Evolutionary conservation across 2,113 vertebrate genomes (phyloP).

Genomic region (Siniperca chuatsi): DNA sequence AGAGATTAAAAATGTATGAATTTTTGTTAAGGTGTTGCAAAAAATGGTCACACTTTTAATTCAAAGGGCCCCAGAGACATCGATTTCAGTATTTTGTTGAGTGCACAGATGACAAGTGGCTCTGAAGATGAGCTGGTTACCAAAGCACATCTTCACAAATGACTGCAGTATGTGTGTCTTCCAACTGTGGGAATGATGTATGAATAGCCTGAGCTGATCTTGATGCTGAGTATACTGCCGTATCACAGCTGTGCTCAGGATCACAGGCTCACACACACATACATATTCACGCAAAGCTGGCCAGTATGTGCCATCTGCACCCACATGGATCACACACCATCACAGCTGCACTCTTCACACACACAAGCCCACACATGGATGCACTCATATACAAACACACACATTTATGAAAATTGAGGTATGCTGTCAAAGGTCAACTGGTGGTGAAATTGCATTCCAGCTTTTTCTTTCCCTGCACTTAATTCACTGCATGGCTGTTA

Average conservation of each 20-base stretch:
- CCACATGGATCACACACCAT: conserved; percentile 9
- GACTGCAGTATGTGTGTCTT: conserved; percentile 43
- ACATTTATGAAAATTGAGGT: conserved; percentile 38
- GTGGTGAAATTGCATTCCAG: conserved; percentile 34
- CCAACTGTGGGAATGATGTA: conserved; percentile 55
- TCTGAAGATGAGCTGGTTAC: conserved; percentile 61
- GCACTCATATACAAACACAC: neutral
- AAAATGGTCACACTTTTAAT: conserved; percentile 26
- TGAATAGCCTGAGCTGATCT: conserved; percentile 53
- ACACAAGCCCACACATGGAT: neutral
- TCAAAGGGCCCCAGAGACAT: neutral
- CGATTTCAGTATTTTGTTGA: conserved; percentile 8
- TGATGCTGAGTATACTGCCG: conserved; percentile 29
- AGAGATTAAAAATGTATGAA: neutral
- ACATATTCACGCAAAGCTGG: conserved; percentile 22
- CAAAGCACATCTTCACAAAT: conserved; percentile 50
- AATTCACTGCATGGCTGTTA: conserved; percentile 33
- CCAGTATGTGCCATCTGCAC: conserved; percentile 51
- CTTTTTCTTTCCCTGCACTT: conserved; percentile 31
- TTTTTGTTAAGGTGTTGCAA: conserved; percentile 5
- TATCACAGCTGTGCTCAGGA: conserved; percentile 49
- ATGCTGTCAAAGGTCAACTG: conserved; percentile 35
- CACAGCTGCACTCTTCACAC: conserved; percentile 39
- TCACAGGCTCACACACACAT: neutral
- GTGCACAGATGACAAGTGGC: conserved; percentile 32